Conservation (phyloP, 2,797 vertebrate species). For the Dendrocincla fuliginosa region DNA sequence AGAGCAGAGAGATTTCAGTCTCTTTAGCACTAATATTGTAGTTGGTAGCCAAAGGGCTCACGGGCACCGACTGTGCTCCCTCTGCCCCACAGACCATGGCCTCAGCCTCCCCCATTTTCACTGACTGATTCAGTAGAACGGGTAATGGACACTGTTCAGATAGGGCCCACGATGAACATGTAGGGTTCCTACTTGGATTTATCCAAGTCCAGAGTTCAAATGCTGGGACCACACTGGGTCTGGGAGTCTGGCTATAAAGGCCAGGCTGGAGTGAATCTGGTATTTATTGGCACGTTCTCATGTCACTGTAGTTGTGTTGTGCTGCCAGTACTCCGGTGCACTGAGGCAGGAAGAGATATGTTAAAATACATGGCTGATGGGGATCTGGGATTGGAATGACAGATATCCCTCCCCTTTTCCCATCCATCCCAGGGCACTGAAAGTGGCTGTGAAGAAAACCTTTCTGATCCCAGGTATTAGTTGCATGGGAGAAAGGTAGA, state of each 20-base stretch:
- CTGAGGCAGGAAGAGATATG: not conserved
- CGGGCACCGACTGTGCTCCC: not conserved
- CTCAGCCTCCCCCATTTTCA: rapidly evolving
- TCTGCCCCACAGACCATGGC: not conserved
- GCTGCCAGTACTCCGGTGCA: not conserved
- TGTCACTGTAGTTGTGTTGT: not conserved
- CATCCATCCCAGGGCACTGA: not conserved
- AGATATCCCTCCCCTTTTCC: not conserved
- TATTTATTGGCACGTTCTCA: not conserved
- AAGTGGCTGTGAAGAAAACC: not conserved
- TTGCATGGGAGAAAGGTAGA: not conserved
- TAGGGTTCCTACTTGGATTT: not conserved
- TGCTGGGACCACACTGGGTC: not conserved
- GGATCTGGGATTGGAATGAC: not conserved
- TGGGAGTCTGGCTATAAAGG: not conserved
- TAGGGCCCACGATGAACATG: not conserved
- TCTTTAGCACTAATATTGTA: not conserved
- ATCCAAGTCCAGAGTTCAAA: not conserved
- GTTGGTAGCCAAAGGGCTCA: not conserved
- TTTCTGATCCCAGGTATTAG: not conserved
- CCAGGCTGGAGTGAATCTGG: not conserved
- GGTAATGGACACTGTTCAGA: not conserved
- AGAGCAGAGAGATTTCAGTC: not conserved
- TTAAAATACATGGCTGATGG: not conserved
- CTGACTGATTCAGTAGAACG: not conserved